Evolutionary conservation across 1,140 invertebrate species (phyloP).

Genomic region (Euura saliciscinereae): DNA sequence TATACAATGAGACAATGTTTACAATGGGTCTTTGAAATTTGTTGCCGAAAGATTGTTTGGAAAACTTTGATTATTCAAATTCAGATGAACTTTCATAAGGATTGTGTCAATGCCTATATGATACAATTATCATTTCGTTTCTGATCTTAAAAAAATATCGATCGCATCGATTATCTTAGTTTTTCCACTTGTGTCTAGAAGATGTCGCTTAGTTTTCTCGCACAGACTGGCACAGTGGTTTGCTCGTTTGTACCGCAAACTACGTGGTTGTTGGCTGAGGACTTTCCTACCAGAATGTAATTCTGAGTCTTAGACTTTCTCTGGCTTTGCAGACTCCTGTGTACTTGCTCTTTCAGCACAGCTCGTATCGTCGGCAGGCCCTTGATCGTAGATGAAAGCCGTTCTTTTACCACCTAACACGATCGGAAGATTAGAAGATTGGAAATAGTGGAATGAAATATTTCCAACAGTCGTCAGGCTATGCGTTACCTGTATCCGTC

Average conservation of each 20-base stretch:
- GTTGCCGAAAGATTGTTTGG: too few species aligned
- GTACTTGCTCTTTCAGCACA: neutral
- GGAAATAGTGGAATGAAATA: too few species aligned
- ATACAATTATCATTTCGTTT: too few species aligned
- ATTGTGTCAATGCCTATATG: too few species aligned
- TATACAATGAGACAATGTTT: too few species aligned
- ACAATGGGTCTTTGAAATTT: too few species aligned
- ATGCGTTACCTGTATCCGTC: constrained; percentile 16
- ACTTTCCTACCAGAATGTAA: neutral
- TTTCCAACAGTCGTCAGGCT: neutral
- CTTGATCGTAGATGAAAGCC: constrained; percentile 14
- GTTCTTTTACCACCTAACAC: constrained; percentile 18
- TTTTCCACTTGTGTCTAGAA: neutral
- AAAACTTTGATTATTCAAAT: too few species aligned
- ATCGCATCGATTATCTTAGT: too few species aligned
- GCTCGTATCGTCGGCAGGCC: neutral
- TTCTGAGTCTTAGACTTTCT: neutral
- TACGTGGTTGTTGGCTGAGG: neutral
- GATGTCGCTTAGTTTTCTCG: constrained; percentile 10
- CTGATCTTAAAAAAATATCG: too few species aligned
- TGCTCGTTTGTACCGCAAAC: constrained; percentile 10
- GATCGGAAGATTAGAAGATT: neutral
- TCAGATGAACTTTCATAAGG: too few species aligned
- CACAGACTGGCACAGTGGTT: constrained; percentile 12
- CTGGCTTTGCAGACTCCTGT: neutral